Conservation (phyloP, 2,113 vertebrate genomes). For the Protobothrops flavoviridis region DNA sequence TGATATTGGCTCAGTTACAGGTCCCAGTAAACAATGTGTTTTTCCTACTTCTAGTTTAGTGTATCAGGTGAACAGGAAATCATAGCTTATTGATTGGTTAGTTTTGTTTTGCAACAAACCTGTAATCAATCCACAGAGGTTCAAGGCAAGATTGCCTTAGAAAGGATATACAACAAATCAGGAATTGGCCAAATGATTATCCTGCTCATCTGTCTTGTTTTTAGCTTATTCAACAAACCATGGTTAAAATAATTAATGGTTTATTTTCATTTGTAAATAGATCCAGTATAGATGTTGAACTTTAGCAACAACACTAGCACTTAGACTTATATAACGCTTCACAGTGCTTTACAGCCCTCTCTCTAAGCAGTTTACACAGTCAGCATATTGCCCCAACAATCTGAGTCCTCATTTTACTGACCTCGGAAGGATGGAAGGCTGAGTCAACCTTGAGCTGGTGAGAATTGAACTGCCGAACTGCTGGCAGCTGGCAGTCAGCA, state of each 20-base stretch:
- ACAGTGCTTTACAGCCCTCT: too few relatives aligned
- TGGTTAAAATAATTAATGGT: not conserved
- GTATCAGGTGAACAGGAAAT: not conserved
- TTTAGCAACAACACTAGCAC: not conserved
- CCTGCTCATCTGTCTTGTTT: not conserved
- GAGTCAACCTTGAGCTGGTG: too few relatives aligned
- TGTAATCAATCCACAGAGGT: not conserved
- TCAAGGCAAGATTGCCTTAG: not conserved
- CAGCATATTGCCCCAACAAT: too few relatives aligned
- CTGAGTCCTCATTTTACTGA: too few relatives aligned
- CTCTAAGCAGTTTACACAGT: too few relatives aligned
- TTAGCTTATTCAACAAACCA: not conserved
- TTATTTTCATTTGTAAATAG: not conserved
- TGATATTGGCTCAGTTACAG: not conserved
- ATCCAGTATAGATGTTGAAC: slow-evolving; percentile 19
- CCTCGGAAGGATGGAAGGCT: too few relatives aligned
- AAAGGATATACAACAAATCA: not conserved
- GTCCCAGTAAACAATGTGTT: not conserved
- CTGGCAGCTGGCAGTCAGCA: too few relatives aligned
- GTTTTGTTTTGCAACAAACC: not conserved
- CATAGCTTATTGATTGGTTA: not conserved
- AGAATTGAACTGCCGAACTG: too few relatives aligned
- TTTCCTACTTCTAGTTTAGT: not conserved
- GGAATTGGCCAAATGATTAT: not conserved
- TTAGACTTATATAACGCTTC: too few relatives aligned